A percentile compares a stretch with the other conserved stretches of the same genome.
Conservation (phyloP, 2,113 vertebrate species). For the Dermatemys mawii region DNA sequence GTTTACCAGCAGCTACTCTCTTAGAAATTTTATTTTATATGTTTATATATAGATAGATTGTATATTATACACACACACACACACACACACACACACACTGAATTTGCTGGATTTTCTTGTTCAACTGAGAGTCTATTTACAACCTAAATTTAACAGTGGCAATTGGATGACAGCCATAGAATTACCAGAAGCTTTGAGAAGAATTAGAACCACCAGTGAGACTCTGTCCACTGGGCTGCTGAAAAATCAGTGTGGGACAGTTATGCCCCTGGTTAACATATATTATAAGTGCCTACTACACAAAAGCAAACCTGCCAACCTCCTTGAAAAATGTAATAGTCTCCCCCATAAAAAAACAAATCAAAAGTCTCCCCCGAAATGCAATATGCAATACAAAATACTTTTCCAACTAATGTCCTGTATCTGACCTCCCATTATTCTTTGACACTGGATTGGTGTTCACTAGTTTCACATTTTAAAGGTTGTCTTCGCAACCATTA, state of each 20-base stretch:
- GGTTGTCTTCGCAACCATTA: background rate
- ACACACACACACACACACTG: too few species aligned
- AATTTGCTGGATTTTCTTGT: background rate
- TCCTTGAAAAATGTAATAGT: background rate
- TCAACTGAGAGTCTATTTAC: background rate
- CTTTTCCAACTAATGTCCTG: background rate
- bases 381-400: background rate
- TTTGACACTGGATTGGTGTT: background rate
- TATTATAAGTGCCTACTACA: background rate
- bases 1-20: background rate
- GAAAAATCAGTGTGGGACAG: conserved; percentile 7
- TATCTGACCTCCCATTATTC: background rate
- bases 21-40: too few species aligned
- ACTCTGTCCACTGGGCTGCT: background rate
- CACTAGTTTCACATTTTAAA: background rate
- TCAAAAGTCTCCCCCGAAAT: background rate
- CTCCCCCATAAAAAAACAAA: background rate
- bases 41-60: too few species aligned
- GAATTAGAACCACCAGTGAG: conserved; percentile 35
- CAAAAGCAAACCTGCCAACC: background rate
- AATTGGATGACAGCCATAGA: conserved; percentile 60
- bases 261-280: background rate
- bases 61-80: too few species aligned
- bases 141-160: conserved; percentile 50
- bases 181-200: conserved; percentile 59